Evolutionary conservation across 2,888 invertebrate genomes (phyloP).

Genomic region (Nudaria mundana): DNA sequence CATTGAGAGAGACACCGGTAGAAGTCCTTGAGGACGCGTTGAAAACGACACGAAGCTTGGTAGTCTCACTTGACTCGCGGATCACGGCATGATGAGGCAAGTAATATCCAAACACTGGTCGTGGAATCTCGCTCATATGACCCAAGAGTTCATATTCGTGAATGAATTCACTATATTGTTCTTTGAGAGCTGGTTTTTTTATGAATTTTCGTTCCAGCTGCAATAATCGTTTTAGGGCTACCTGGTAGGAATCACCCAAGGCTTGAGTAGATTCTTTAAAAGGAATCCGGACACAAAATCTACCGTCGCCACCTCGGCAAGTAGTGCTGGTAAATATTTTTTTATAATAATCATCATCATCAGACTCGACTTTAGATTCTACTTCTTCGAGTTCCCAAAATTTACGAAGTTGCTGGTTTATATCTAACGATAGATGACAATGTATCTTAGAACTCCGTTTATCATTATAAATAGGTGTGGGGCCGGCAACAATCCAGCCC

Average conservation of each 20-base stretch:
- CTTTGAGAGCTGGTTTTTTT: neutral
- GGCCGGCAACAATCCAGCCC: too few relatives aligned
- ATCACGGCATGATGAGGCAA: slow-evolving; percentile 5
- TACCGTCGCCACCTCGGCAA: neutral
- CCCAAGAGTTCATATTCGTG: neutral
- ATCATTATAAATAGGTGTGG: too few relatives aligned
- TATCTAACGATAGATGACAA: too few relatives aligned
- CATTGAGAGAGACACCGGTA: slow-evolving; percentile 1
- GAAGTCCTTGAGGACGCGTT: neutral
- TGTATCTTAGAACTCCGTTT: too few relatives aligned
- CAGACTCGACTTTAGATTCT: too few relatives aligned
- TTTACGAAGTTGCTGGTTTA: neutral
- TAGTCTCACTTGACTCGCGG: neutral
- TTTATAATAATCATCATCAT: neutral
- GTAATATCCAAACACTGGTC: neutral
- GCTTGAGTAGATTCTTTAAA: neutral
- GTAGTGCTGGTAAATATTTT: neutral
- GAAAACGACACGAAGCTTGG: neutral
- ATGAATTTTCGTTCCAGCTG: neutral
- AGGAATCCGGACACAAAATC: neutral
- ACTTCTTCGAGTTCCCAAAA: neutral
- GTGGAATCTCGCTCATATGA: neutral
- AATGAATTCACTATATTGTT: neutral
- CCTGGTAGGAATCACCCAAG: neutral
- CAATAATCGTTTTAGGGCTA: neutral